These are phyloP conservation scores for Onychostoma macrolepis DNA, from an alignment of 2,113 vertebrate species.

Conservation along the genomic window DNA sequence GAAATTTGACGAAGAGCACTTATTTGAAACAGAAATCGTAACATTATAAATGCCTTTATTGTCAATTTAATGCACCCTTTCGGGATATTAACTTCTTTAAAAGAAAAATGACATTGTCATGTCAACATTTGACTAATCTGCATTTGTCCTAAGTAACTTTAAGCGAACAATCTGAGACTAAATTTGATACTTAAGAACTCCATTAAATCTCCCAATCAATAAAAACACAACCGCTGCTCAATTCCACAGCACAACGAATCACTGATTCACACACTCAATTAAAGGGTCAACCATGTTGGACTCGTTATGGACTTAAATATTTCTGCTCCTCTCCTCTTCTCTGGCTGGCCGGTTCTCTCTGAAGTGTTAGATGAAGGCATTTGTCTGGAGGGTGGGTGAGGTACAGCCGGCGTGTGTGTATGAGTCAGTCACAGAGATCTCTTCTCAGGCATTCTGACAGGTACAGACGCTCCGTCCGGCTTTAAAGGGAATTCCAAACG, in stretches of 20 bases:
- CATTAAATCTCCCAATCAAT: neutral
- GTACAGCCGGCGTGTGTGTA: slow-evolving; percentile 36
- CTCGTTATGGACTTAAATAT: slow-evolving; percentile 12
- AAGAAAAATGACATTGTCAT: neutral
- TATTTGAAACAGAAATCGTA: neutral
- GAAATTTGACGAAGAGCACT: neutral
- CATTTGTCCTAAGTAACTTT: neutral
- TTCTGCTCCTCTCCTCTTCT: slow-evolving; percentile 15
- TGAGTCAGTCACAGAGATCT: slow-evolving; percentile 50
- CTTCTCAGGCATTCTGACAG: slow-evolving; percentile 59
- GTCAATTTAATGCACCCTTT: neutral
- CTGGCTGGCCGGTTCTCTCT: slow-evolving; percentile 38
- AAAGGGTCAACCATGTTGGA: neutral
- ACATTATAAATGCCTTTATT: neutral
- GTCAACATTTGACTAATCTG: neutral
- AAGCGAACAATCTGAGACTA: no score
- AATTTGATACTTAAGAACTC: neutral
- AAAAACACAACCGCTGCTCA: neutral
- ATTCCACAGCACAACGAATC: neutral
- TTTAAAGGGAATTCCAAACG: slow-evolving; percentile 60
- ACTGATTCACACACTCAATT: neutral
- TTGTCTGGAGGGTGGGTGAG: slow-evolving; percentile 57
- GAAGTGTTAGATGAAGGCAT: slow-evolving; percentile 61
- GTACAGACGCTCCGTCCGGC: slow-evolving; percentile 59
- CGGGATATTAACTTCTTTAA: neutral